phyloP scores from a whole-genome alignment of 23 tunicate genomes.

The Styela clava region DNA sequence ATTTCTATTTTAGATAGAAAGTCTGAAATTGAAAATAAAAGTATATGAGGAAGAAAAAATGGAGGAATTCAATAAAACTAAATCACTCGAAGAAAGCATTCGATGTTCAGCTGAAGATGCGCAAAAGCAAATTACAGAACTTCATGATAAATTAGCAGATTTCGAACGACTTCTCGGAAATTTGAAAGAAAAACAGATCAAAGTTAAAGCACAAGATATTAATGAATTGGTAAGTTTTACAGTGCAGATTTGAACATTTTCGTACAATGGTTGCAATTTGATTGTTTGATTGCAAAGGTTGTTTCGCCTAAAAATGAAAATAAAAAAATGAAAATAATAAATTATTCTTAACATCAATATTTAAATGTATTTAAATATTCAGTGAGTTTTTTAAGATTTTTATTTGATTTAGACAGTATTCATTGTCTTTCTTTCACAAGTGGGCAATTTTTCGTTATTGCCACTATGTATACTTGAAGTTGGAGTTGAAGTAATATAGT shows the following conservation, averaged over 20 bases:
- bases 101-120: slow-evolving; percentile 30
- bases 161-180: slow-evolving; percentile 26
- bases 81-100: slow-evolving; percentile 31
- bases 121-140: slow-evolving; percentile 41
- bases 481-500: too few species aligned
- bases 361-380: too few species aligned
- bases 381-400: too few species aligned
- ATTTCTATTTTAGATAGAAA: slow-evolving; percentile 4
- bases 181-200: slow-evolving; percentile 31
- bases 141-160: slow-evolving; percentile 14
- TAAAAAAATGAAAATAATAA: too few species aligned
- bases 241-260: too few species aligned
- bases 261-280: background rate
- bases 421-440: too few species aligned
- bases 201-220: slow-evolving; percentile 40
- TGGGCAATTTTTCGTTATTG: too few species aligned
- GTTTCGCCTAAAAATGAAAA: too few species aligned
- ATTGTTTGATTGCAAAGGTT: too few species aligned
- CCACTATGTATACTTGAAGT: too few species aligned
- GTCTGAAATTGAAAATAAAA: background rate
- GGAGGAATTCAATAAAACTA: background rate
- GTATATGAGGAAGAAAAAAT: background rate
- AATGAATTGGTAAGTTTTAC: slow-evolving; percentile 38
- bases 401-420: too few species aligned
- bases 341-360: too few species aligned